phyloP scores from a whole-genome alignment of 2,797 vertebrate genomes.

The Pangasius mekongensis region DNA sequence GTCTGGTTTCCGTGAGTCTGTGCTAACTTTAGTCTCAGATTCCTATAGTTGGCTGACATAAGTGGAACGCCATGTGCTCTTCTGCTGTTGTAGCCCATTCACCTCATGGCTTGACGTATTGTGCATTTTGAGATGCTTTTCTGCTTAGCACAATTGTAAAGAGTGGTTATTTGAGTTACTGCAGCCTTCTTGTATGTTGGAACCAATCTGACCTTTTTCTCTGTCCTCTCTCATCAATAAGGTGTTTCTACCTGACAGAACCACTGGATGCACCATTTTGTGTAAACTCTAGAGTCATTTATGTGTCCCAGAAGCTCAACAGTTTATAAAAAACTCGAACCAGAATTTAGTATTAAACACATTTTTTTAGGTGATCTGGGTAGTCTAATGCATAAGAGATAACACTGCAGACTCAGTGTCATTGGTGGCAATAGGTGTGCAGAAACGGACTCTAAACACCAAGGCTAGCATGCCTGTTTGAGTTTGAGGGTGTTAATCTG shows the following conservation, averaged over 20 bases:
- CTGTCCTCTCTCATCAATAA: background rate
- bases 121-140: background rate
- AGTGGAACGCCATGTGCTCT: background rate
- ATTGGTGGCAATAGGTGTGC: background rate
- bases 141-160: background rate
- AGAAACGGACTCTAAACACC: background rate
- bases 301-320: background rate
- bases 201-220: background rate
- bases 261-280: background rate
- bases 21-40: background rate
- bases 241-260: background rate
- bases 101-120: background rate
- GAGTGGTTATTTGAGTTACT: background rate
- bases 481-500: slow-evolving; percentile 67
- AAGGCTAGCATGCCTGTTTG: background rate
- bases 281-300: background rate
- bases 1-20: background rate
- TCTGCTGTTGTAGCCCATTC: background rate
- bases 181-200: background rate
- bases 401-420: background rate
- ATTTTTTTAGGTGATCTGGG: background rate
- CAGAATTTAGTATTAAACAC: background rate
- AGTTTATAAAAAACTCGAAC: background rate
- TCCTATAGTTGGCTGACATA: background rate
- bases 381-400: background rate